Evolutionary conservation across 2,113 vertebrate genomes (phyloP).

Genomic region (Piprites chloris): DNA sequence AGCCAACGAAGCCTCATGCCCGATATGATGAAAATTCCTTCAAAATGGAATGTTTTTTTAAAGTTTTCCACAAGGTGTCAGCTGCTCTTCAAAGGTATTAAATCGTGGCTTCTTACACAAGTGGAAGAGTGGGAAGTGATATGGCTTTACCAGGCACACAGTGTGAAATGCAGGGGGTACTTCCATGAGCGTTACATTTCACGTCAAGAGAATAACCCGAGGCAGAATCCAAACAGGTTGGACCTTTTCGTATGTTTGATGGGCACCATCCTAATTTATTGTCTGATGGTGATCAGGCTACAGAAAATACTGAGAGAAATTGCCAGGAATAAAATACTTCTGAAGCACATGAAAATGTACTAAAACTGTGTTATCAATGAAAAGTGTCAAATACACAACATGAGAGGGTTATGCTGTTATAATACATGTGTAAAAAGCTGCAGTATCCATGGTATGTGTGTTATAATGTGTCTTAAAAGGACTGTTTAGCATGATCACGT

Average conservation of each 20-base stretch:
- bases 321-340: neutral
- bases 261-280: neutral
- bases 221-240: neutral
- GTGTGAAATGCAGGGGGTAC: neutral
- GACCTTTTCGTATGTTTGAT: neutral
- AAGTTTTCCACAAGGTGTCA: neutral
- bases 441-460: rapidly evolving
- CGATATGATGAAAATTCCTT: neutral
- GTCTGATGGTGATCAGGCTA: neutral
- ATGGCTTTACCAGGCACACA: neutral
- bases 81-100: neutral
- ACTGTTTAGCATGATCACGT: neutral
- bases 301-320: neutral
- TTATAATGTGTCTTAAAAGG: neutral
- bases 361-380: neutral
- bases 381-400: neutral
- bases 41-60: neutral
- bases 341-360: neutral
- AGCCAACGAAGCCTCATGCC: neutral
- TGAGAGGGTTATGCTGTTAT: neutral
- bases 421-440: neutral
- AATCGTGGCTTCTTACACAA: neutral
- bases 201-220: neutral
- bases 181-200: neutral
- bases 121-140: neutral